These are phyloP conservation scores for Gallinago media DNA, from an alignment of 2,113 vertebrate genomes.

Conservation along the genomic window DNA sequence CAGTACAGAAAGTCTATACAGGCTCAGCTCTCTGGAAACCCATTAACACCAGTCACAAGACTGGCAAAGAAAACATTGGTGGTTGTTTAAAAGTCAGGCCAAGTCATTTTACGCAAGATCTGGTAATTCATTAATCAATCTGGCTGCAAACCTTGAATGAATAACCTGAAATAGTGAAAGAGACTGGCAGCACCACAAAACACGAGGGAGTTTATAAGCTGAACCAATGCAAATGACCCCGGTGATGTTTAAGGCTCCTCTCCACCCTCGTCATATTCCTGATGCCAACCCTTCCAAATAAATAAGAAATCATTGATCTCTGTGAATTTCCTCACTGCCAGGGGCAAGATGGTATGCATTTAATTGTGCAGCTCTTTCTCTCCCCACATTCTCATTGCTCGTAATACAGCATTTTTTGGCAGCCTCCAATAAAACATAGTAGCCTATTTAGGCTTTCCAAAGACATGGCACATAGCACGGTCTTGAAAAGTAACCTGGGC, in stretches of 20 bases:
- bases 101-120: constrained; percentile 83
- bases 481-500: constrained; percentile 37
- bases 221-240: constrained; percentile 48
- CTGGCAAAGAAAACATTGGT: constrained; percentile 72
- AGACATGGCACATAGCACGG: neutral
- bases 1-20: constrained; percentile 8
- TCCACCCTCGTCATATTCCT: constrained; percentile 15
- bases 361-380: neutral
- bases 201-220: constrained; percentile 15
- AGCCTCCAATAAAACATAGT: neutral
- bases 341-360: neutral
- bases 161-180: constrained; percentile 76
- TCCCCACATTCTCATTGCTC: neutral
- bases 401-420: constrained; percentile 45
- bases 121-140: constrained; percentile 87
- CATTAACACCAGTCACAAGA: constrained; percentile 81
- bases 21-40: constrained; percentile 63
- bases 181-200: constrained; percentile 53
- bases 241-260: constrained; percentile 40
- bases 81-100: constrained; percentile 79
- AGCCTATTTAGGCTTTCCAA: constrained; percentile 53
- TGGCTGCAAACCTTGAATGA: constrained; percentile 78
- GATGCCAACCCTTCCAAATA: constrained; percentile 47
- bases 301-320: constrained; percentile 67
- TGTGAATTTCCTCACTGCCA: constrained; percentile 45